Evolutionary conservation across 1,140 invertebrate species (phyloP).

Genomic region (Nymphalis io): DNA sequence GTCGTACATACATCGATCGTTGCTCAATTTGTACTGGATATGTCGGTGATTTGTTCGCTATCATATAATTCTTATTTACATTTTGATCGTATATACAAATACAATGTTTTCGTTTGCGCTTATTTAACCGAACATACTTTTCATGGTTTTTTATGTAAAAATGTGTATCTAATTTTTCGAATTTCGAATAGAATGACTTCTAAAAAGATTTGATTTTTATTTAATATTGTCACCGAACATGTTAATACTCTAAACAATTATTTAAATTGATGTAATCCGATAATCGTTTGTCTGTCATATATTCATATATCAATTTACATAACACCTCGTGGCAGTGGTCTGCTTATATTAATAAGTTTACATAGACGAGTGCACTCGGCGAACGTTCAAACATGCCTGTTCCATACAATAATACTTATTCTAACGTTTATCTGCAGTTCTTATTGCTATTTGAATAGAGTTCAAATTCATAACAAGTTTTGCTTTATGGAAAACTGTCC

Average conservation of each 20-base stretch:
- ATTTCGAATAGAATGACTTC: no score
- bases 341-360: slow-evolving; percentile 74
- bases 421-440: slow-evolving; percentile 8
- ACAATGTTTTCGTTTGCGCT: no score
- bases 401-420: slow-evolving; percentile 28
- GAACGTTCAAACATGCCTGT: slow-evolving; percentile 63
- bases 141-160: background rate
- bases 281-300: slow-evolving; percentile 32
- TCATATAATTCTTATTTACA: background rate
- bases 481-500: slow-evolving; percentile 30
- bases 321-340: slow-evolving; percentile 57
- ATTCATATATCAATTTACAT: slow-evolving; percentile 62
- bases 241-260: slow-evolving; percentile 25
- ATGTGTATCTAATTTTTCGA: no score
- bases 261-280: slow-evolving; percentile 32
- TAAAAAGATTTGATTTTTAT: no score
- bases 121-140: background rate
- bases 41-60: background rate
- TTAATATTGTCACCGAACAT: background rate
- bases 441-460: slow-evolving; percentile 12
- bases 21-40: slow-evolving; percentile 34
- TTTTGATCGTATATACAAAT: background rate
- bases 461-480: background rate
- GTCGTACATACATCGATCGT: slow-evolving; percentile 49
- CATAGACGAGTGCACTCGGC: slow-evolving; percentile 67